Evolutionary conservation across 1,140 invertebrate species (phyloP), one percentile per base, ranked within the genome.

Genomic region (Cryptotermes secundus): DNA sequence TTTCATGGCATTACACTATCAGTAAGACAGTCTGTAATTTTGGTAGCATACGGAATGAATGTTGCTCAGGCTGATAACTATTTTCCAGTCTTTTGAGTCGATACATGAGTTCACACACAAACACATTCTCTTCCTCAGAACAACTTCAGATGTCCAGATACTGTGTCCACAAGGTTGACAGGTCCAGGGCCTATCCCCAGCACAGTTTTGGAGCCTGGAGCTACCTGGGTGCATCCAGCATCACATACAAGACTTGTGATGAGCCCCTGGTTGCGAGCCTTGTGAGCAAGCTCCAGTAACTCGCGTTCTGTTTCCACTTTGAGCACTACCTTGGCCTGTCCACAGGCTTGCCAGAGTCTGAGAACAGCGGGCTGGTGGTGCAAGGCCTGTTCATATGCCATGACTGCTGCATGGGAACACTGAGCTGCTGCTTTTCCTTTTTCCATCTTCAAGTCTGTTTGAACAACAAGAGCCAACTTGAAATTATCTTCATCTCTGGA

Each of bases 351-450:
- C 92, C 92, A 93, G 31, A 89, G 85, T 81, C 89, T 88, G 1
- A 92, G 86, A 38, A 89, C 85, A 7, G 88, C 85, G 1, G 88
- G 87, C 83, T 90, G 87, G 34, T 42, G 22, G 3, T 86, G 87
- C 9, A 86, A 79, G 26, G 89, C 86, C 83, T 89, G 88, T 84
- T 90, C 88, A 83, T 89, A 90, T 31, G 88, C 90, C 87, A 85
- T 86, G 83, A 87, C 87, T 35, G 92, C 90, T 72, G 92, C 92
- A 89, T 93, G 92, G 81, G 94, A 93, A 91, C 97, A 98, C 89
- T 83, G 92, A 42, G 92, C 92, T 53, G 91, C 92, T 35, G 90
- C 88, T 87, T 93, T 93, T 79, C 92, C 93, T 89, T 92, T 93
- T 10, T 91, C 91, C 93, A 93, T 93, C 84, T 92, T 92, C 10